Conservation (phyloP, 2,888 invertebrate genomes). For the Tridacna crocea region DNA sequence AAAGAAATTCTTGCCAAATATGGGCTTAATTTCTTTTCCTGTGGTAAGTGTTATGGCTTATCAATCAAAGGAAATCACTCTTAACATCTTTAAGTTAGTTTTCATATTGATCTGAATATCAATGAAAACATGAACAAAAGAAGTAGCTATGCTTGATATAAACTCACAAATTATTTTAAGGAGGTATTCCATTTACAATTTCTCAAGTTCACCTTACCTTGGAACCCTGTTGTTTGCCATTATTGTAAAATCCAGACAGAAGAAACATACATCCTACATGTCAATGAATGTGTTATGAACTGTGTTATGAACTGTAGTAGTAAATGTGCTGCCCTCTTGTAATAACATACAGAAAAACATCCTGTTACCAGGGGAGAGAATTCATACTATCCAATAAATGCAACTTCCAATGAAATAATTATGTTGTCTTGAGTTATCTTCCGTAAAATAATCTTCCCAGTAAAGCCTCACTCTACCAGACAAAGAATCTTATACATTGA, state of each 20-base stretch:
- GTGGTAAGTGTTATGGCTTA: no score
- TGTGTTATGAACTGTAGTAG: conserved; percentile 10
- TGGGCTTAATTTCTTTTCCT: no score
- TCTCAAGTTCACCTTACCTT: conserved; percentile 46
- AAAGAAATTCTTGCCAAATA: no score
- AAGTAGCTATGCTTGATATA: no score
- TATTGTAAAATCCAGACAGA: conserved; percentile 16
- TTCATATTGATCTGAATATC: no score
- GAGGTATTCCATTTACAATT: no score
- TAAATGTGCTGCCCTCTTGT: conserved; percentile 12
- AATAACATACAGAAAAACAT: neutral
- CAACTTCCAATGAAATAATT: neutral
- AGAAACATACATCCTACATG: conserved; percentile 30
- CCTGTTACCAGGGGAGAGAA: conserved; percentile 1
- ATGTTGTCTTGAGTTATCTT: neutral
- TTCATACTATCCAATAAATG: neutral
- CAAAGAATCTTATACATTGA: no score
- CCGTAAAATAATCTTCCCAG: neutral
- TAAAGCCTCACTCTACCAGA: no score
- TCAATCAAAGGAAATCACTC: no score
- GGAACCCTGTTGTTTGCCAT: conserved; percentile 60
- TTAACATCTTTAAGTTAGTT: no score
- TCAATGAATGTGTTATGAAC: neutral
- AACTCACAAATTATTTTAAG: no score
- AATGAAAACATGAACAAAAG: no score